phyloP scores from a whole-genome alignment of 2,888 invertebrate genomes.

The Germaria angustata region DNA sequence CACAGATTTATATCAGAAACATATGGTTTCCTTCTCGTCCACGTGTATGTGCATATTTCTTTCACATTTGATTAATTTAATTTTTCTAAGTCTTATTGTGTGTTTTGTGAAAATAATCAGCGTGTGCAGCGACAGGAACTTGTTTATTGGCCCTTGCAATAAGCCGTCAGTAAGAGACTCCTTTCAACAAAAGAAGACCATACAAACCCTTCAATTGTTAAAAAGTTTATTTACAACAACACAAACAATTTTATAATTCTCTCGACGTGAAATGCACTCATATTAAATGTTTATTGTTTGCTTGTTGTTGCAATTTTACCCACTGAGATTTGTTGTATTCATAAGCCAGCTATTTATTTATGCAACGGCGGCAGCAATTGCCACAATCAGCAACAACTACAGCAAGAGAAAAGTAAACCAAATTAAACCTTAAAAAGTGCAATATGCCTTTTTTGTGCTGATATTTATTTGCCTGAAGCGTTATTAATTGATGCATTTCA shows the following conservation, averaged over 20 bases:
- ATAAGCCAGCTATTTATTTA: conserved; percentile 25
- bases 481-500: conserved; percentile 63
- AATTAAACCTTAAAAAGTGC: conserved; percentile 24
- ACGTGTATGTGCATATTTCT: too few species aligned
- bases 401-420: neutral
- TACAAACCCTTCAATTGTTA: neutral
- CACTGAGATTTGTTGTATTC: conserved; percentile 33
- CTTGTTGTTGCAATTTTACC: neutral
- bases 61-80: too few species aligned
- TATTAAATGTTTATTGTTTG: neutral
- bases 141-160: too few species aligned
- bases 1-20: too few species aligned
- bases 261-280: neutral
- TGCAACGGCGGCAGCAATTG: conserved; percentile 5
- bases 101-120: too few species aligned
- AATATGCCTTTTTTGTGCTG: conserved; percentile 4
- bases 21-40: too few species aligned
- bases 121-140: too few species aligned
- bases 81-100: too few species aligned
- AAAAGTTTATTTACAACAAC: conserved; percentile 11
- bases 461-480: conserved; percentile 49
- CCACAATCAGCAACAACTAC: neutral
- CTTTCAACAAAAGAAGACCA: neutral
- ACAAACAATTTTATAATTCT: neutral
- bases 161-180: neutral